Base-by-base conservation (phyloP, 2,888 invertebrate genomes). In the Endomychus coccineus region DNA sequence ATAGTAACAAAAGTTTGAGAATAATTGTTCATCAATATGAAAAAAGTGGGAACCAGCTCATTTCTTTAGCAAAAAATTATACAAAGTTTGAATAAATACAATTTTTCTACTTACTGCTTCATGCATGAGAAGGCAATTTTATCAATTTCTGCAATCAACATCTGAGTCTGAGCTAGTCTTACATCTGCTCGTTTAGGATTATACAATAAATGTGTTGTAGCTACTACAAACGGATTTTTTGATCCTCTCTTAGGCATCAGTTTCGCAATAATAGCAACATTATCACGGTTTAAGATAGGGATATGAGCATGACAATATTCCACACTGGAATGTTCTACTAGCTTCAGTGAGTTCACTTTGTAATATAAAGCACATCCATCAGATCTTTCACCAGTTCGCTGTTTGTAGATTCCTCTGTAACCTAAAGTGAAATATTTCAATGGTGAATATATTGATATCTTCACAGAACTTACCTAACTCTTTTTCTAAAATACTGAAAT, bases 361-460 rank as follows among this genome's bases (percentile, higher is more conserved):
- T 78, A 95, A 57, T 88, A 84, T 24, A 94, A 83, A 0, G 94
- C 90, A 63, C 95, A 89, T 0, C 97, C 97, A 65, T 98, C 97
- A 6, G 70, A 69, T 51, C 86, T 77, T 19, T 68, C 67, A 1
- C 85, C 83, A 1, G 91, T 91, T 55, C 89, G 77, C 61, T 84
- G 83, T 64, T 92, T 90, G 61, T 76, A 95, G 3, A 87, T 58
- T 29, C 84, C 80, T 16, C 67, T 64, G 56, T 86, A 90, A 1
- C 89, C 88, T 64, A 67, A 15, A n/a, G n/a, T n/a, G n/a, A n/a
- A n/a, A n/a, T n/a, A n/a, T n/a, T n/a, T 9, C 68, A 67, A 31
- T 17, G n/a, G 9, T n/a, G n/a, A n/a, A n/a, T n/a, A n/a, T n/a
- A 14, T 19, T n/a, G n/a, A n/a, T n/a, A n/a, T 31, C 7, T 4